These are phyloP conservation scores for Drosophila carrolli DNA, from an alignment of 1,140 invertebrate genomes.

Conservation along the genomic window DNA sequence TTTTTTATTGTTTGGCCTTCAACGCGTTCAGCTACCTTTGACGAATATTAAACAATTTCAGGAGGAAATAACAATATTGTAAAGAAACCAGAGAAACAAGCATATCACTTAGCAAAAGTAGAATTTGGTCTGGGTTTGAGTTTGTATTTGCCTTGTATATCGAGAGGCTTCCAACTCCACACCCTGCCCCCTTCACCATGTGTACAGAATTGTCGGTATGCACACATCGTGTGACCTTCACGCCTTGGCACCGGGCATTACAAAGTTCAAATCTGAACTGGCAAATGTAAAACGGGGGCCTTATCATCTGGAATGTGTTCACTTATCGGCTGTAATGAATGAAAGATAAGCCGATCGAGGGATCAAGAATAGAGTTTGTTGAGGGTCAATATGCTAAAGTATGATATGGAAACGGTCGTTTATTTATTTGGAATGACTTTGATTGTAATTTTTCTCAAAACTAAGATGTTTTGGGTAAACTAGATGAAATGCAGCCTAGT, in stretches of 20 bases:
- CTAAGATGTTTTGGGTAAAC: too few species aligned
- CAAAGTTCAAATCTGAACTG: constrained; percentile 44
- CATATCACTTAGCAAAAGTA: constrained; percentile 74
- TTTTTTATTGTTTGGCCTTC: constrained; percentile 75
- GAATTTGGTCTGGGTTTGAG: constrained; percentile 37
- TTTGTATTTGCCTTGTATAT: constrained; percentile 17
- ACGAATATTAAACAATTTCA: constrained; percentile 82
- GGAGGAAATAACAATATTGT: constrained; percentile 71
- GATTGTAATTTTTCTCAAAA: too few species aligned
- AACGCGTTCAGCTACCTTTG: constrained; percentile 78
- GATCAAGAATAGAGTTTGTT: constrained; percentile 34
- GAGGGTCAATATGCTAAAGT: neutral
- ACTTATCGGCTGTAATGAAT: constrained; percentile 34
- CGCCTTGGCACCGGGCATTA: constrained; percentile 24
- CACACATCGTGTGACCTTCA: constrained; percentile 40
- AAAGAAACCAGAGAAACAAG: constrained; percentile 74
- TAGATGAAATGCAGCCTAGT: too few species aligned
- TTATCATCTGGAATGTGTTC: constrained; percentile 26
- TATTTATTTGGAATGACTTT: too few species aligned
- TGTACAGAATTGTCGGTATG: neutral
- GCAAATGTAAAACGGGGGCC: constrained; percentile 12
- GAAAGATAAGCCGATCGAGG: constrained; percentile 31
- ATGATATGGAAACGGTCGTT: neutral
- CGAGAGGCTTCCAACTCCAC: constrained; percentile 10
- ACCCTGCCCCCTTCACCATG: too few species aligned